These are phyloP conservation scores for Actinia tenebrosa DNA, from an alignment of 64 coral and sea anemone species.

Conservation along the genomic window DNA sequence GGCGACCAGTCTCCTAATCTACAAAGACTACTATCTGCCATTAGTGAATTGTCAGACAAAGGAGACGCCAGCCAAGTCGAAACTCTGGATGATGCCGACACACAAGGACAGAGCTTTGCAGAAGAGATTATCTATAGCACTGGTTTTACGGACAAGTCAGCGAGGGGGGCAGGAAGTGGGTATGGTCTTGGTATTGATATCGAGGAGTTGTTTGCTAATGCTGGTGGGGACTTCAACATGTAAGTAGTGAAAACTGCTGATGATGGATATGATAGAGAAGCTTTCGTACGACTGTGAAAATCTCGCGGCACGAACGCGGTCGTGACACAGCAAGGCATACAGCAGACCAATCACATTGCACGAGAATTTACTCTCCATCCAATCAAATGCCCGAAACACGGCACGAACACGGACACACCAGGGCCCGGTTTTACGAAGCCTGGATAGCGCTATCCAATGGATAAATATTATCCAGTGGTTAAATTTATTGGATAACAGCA, in stretches of 20 bases:
- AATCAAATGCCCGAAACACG: too few species aligned
- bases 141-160: constrained; percentile 28
- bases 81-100: not conserved
- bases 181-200: constrained; percentile 87
- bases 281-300: too few species aligned
- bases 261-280: too few species aligned
- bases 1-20: not conserved
- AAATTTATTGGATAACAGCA: too few species aligned
- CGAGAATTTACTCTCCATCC: too few species aligned
- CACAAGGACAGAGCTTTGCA: constrained; percentile 3
- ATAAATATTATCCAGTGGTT: too few species aligned
- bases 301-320: too few species aligned
- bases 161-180: constrained; percentile 70
- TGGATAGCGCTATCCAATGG: too few species aligned
- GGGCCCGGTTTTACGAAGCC: too few species aligned
- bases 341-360: too few species aligned
- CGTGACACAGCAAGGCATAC: too few species aligned
- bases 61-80: not conserved
- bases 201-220: constrained; percentile 75
- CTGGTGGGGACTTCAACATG: constrained; percentile 45
- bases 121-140: constrained; percentile 51
- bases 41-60: not conserved
- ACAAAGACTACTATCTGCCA: constrained; percentile 1
- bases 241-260: constrained; percentile 30
- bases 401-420: too few species aligned